Evolutionary conservation across 2,113 vertebrate genomes (phyloP).

Genomic region (Sinocyclocheilus anshuiensis): DNA sequence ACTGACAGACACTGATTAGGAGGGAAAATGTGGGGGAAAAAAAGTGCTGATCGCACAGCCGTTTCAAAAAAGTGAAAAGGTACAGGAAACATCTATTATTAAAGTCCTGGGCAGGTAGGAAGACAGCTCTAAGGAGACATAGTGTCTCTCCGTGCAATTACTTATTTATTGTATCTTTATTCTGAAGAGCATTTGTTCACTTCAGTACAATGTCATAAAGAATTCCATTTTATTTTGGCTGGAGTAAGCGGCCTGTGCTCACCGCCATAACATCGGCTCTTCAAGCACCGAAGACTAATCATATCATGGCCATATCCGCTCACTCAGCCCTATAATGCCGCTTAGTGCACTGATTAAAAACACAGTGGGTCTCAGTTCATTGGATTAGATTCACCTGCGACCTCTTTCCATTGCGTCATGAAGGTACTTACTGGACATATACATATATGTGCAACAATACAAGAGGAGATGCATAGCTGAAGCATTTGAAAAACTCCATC

Average conservation of each 20-base stretch:
- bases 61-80: constrained; percentile 21
- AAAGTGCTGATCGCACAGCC: constrained; percentile 36
- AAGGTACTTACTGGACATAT: not conserved
- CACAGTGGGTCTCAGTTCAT: not conserved
- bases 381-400: constrained; percentile 35
- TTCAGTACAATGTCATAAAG: constrained; percentile 21
- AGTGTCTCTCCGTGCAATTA: constrained; percentile 51
- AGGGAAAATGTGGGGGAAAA: too few species aligned
- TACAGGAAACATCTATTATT: constrained; percentile 62
- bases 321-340: not conserved
- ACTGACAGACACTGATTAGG: not conserved
- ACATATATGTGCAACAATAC: not conserved
- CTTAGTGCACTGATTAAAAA: constrained; percentile 23
- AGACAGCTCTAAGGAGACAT: constrained; percentile 40
- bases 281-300: not conserved
- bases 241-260: not conserved
- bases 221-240: constrained; percentile 23
- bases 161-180: constrained; percentile 51
- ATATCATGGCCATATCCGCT: not conserved
- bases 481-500: constrained; percentile 8
- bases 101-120: constrained; percentile 46
- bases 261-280: not conserved
- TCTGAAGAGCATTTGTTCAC: constrained; percentile 22
- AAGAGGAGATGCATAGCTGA: constrained; percentile 18
- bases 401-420: constrained; percentile 14